Evolutionary conservation across 2,113 vertebrate genomes (phyloP).

Genomic region (Siniperca knerii): DNA sequence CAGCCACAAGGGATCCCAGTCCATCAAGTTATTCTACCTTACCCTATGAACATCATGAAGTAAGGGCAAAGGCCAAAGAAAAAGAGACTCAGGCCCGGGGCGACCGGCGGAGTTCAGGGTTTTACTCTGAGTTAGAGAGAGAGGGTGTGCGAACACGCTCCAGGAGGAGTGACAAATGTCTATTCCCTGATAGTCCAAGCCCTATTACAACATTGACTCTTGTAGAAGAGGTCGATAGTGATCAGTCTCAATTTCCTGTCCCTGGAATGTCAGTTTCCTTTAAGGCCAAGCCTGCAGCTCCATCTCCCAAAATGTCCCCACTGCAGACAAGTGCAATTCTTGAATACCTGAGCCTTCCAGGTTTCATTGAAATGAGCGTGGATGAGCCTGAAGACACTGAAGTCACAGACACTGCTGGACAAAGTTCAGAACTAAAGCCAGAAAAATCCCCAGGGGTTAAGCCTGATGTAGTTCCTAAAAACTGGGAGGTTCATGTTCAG

Average conservation of each 20-base stretch:
- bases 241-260: slow-evolving; percentile 81
- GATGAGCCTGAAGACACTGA: slow-evolving; percentile 82
- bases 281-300: slow-evolving; percentile 68
- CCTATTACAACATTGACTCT: slow-evolving; percentile 79
- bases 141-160: slow-evolving; percentile 81
- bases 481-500: slow-evolving; percentile 79
- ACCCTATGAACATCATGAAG: slow-evolving; percentile 70
- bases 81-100: slow-evolving; percentile 30
- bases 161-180: slow-evolving; percentile 83
- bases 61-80: slow-evolving; percentile 62
- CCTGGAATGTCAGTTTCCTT: slow-evolving; percentile 76
- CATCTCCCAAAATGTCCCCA: slow-evolving; percentile 76
- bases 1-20: slow-evolving; percentile 53
- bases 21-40: slow-evolving; percentile 73
- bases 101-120: slow-evolving; percentile 43
- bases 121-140: slow-evolving; percentile 75
- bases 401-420: slow-evolving; percentile 38
- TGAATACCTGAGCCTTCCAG: slow-evolving; percentile 86
- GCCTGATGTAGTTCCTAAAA: slow-evolving; percentile 81
- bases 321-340: slow-evolving; percentile 85
- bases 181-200: slow-evolving; percentile 79
- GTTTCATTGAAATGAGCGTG: slow-evolving; percentile 89
- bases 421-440: slow-evolving; percentile 49
- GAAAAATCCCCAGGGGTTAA: slow-evolving; percentile 58
- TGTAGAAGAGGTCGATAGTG: slow-evolving; percentile 81